Conservation (phyloP, 2,888 invertebrate genomes). For the Dryadula phaetusa region DNA sequence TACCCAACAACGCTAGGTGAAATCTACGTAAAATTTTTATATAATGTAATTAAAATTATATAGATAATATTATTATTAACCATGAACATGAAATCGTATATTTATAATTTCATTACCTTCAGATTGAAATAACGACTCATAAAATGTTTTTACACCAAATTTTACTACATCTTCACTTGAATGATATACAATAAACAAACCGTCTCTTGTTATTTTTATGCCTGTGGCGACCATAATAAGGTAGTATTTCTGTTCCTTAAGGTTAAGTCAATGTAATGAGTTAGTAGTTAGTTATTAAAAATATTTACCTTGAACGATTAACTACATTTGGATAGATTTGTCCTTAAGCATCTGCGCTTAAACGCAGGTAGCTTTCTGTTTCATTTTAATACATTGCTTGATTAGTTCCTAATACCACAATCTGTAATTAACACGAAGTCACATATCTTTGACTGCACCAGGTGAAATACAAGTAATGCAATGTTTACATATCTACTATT, state of each 20-base stretch:
- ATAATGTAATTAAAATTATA: not conserved
- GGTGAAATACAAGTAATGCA: too few relatives aligned
- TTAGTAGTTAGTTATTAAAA: too few relatives aligned
- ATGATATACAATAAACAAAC: constrained; percentile 13
- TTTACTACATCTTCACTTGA: constrained; percentile 4
- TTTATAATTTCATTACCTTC: constrained; percentile 8
- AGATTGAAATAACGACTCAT: constrained; percentile 14
- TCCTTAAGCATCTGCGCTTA: too few relatives aligned
- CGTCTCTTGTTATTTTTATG: constrained; percentile 10
- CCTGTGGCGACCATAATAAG: not conserved
- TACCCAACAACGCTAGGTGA: too few relatives aligned
- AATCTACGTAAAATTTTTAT: not conserved
- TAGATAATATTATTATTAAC: not conserved
- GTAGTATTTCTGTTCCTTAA: not conserved
- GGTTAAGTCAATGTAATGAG: not conserved
- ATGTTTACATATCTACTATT: too few relatives aligned
- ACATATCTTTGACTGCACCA: too few relatives aligned
- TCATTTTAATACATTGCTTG: too few relatives aligned
- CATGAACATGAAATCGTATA: constrained; percentile 6
- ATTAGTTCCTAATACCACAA: too few relatives aligned
- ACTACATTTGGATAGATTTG: too few relatives aligned
- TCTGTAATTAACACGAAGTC: too few relatives aligned
- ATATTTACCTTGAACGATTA: too few relatives aligned
- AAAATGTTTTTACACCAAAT: not conserved
- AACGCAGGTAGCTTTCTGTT: too few relatives aligned